These are phyloP conservation scores for Silurus glanis DNA, from an alignment of 2,113 vertebrate species.

Conservation along the genomic window DNA sequence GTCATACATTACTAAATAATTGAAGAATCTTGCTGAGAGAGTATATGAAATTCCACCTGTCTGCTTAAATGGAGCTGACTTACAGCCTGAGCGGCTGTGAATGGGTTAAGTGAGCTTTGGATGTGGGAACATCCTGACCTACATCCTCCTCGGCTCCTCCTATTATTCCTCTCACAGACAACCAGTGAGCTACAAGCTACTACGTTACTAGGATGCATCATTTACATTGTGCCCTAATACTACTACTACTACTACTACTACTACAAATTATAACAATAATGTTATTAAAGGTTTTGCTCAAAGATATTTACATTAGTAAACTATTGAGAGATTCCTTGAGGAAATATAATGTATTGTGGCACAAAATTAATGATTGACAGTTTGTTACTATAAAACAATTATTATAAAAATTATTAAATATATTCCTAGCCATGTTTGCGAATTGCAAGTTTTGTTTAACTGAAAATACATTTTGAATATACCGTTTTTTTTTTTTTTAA, in stretches of 20 bases:
- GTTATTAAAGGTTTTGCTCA: neutral
- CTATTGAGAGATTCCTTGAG: neutral
- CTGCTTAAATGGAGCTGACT: neutral
- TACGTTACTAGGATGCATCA: neutral
- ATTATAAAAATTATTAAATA: too few relatives aligned
- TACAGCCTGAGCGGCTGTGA: conserved; percentile 8
- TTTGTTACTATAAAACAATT: neutral
- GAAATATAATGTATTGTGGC: neutral
- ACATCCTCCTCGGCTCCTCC: conserved; percentile 35
- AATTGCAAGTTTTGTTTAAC: too few relatives aligned
- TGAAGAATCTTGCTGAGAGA: neutral
- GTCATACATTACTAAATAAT: neutral
- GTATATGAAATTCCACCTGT: neutral
- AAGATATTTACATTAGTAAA: neutral
- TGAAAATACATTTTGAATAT: too few relatives aligned
- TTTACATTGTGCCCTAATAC: neutral
- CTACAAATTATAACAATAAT: neutral
- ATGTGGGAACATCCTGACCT: conserved; percentile 48
- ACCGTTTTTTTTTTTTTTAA: too few relatives aligned
- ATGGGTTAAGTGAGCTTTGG: conserved; percentile 35
- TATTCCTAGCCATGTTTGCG: too few relatives aligned
- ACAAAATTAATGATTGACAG: neutral
- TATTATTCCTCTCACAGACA: conserved; percentile 32
- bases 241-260: neutral
- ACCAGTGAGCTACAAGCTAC: neutral